A percentile compares a stretch with the other conserved stretches of the same genome.
Evolutionary conservation across 35 echinoderm and acorn worm species (phyloP).

Genomic region (Lytechinus variegatus): DNA sequence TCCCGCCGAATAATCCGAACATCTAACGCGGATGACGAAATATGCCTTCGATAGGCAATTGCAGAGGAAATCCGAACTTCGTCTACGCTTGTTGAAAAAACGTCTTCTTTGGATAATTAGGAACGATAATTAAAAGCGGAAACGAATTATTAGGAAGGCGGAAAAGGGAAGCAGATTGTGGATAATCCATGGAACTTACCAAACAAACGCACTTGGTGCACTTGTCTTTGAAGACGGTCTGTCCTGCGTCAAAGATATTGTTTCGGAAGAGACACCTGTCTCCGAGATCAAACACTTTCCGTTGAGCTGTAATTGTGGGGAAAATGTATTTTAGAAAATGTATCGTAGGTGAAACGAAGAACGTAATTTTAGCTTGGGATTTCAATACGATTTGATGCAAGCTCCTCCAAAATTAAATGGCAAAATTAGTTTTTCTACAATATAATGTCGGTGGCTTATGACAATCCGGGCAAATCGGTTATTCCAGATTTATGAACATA

Average conservation of each 20-base stretch:
- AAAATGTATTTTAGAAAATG: too few relatives aligned
- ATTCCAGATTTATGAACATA: too few relatives aligned
- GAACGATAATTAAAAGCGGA: not conserved
- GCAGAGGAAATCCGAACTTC: not conserved
- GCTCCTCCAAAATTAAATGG: too few relatives aligned
- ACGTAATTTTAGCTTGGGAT: too few relatives aligned
- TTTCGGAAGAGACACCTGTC: conserved; percentile 83
- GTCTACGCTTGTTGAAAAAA: not conserved
- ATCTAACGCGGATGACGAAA: not conserved
- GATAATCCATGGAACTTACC: conserved; percentile 52
- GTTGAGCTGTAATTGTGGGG: conserved; percentile 63
- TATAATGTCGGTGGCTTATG: too few relatives aligned
- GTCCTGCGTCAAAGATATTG: conserved; percentile 70
- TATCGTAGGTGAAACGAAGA: not conserved
- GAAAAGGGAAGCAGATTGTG: not conserved
- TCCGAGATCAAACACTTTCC: conserved; percentile 82
- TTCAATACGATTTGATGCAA: too few relatives aligned
- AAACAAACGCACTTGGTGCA: conserved; percentile 85
- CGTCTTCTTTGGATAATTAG: not conserved
- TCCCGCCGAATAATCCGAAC: not conserved
- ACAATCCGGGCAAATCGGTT: too few relatives aligned
- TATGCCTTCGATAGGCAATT: not conserved
- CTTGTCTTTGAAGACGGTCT: conserved; percentile 72
- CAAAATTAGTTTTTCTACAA: too few relatives aligned
- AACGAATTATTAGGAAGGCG: not conserved